Evolutionary conservation across 2,113 vertebrate genomes (phyloP).

Genomic region (Urocynchramus pylzowi): DNA sequence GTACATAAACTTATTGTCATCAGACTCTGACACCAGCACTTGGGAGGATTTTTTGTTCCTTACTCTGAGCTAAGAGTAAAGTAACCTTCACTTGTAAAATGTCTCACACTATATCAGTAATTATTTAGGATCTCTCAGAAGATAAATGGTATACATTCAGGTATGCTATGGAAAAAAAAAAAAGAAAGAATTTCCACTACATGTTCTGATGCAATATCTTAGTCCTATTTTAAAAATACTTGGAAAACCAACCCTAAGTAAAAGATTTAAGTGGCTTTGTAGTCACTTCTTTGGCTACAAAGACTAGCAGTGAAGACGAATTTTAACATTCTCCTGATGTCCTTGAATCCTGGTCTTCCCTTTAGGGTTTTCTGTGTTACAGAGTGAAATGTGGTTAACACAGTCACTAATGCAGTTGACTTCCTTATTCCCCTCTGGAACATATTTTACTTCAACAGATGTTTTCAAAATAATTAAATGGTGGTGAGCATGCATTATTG

Average conservation of each 20-base stretch:
- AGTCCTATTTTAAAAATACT: not conserved
- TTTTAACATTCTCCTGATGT: not conserved
- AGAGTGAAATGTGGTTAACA: slow-evolving; percentile 39
- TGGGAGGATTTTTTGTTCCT: not conserved
- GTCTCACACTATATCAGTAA: not conserved
- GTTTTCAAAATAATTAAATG: slow-evolving; percentile 76
- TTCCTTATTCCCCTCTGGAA: slow-evolving; percentile 59
- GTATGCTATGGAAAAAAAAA: not conserved
- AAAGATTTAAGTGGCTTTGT: too few relatives aligned
- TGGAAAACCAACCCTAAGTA: not conserved
- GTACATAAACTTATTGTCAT: not conserved
- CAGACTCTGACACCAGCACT: not conserved
- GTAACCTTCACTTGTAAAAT: not conserved
- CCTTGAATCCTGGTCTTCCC: not conserved
- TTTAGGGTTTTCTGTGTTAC: slow-evolving; percentile 13
- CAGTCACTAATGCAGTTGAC: slow-evolving; percentile 34
- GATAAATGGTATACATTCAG: not conserved
- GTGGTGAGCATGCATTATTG: slow-evolving; percentile 70
- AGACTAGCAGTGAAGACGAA: not conserved
- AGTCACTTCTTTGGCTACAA: not conserved
- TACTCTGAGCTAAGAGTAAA: not conserved
- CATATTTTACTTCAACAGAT: slow-evolving; percentile 71
- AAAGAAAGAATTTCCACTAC: not conserved
- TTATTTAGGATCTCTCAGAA: not conserved
- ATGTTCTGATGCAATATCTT: not conserved